phyloP scores from a whole-genome alignment of 2,797 vertebrate species.

The Pseudomugil gertrudae region DNA sequence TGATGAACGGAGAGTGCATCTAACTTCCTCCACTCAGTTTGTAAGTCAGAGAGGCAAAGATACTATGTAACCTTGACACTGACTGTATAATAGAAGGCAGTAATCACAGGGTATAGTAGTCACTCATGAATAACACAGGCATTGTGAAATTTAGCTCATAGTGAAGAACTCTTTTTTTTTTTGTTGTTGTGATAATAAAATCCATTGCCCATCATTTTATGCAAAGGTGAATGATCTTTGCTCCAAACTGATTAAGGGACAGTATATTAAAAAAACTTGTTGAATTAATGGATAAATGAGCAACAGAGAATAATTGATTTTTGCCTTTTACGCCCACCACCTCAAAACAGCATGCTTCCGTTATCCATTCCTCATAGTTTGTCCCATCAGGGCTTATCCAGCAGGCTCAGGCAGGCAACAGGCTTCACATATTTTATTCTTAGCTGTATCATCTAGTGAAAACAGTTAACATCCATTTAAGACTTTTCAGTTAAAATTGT shows the following conservation, averaged over 20 bases:
- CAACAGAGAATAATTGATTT: background rate
- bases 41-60: slow-evolving; percentile 25
- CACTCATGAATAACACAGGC: slow-evolving; percentile 32
- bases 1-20: slow-evolving; percentile 24
- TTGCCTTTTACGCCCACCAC: background rate
- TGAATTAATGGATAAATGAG: slow-evolving; percentile 7
- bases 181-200: background rate
- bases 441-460: too few relatives aligned
- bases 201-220: background rate
- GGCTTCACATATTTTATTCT: too few relatives aligned
- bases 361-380: too few relatives aligned
- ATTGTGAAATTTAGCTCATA: too few relatives aligned
- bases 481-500: background rate
- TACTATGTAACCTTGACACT: slow-evolving; percentile 24
- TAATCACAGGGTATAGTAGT: slow-evolving; percentile 44
- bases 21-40: slow-evolving; percentile 20
- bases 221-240: background rate
- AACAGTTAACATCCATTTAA: background rate
- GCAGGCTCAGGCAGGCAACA: too few relatives aligned
- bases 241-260: background rate
- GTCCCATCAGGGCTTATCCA: too few relatives aligned
- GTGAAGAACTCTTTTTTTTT: too few relatives aligned
- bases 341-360: background rate
- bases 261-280: background rate
- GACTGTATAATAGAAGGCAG: slow-evolving; percentile 46